Evolutionary conservation across 2,888 invertebrate species (phyloP).

Genomic region (Colostygia pectinataria): DNA sequence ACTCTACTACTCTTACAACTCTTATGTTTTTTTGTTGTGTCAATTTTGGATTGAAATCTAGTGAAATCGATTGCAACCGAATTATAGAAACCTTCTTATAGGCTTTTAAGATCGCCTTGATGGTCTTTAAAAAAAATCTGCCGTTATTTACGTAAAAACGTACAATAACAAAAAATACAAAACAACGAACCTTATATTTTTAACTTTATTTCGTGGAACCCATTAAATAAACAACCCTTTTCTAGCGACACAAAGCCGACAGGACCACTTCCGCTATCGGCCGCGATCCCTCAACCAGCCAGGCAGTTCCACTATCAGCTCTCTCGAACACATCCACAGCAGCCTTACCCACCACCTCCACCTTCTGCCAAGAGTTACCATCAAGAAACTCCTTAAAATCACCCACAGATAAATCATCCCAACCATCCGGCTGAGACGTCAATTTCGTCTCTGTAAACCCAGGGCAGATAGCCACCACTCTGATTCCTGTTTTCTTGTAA

Average conservation of each 20-base stretch:
- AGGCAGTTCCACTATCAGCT: conserved; percentile 76
- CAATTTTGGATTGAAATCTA: no score
- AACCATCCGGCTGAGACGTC: conserved; percentile 27
- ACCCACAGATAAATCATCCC: conserved; percentile 37
- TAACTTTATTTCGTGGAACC: no score
- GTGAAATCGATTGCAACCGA: no score
- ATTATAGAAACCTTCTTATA: no score
- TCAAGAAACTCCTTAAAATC: conserved; percentile 36
- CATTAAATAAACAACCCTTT: background rate
- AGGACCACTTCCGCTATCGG: conserved; percentile 46
- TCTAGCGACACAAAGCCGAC: conserved; percentile 21
- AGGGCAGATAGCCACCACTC: conserved; percentile 73
- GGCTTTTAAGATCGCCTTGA: no score
- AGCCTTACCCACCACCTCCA: conserved; percentile 51
- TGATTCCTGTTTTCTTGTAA: conserved; percentile 65
- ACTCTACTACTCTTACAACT: no score
- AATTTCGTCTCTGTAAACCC: conserved; percentile 68
- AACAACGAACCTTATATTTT: no score
- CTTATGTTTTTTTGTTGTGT: no score
- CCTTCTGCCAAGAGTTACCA: conserved; percentile 49
- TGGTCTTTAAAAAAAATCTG: no score
- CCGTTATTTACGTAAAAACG: no score
- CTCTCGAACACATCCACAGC: conserved; percentile 55
- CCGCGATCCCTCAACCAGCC: conserved; percentile 73
- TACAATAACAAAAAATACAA: no score